phyloP scores from a whole-genome alignment of 2,888 invertebrate species.

The Camponotus fellah region DNA sequence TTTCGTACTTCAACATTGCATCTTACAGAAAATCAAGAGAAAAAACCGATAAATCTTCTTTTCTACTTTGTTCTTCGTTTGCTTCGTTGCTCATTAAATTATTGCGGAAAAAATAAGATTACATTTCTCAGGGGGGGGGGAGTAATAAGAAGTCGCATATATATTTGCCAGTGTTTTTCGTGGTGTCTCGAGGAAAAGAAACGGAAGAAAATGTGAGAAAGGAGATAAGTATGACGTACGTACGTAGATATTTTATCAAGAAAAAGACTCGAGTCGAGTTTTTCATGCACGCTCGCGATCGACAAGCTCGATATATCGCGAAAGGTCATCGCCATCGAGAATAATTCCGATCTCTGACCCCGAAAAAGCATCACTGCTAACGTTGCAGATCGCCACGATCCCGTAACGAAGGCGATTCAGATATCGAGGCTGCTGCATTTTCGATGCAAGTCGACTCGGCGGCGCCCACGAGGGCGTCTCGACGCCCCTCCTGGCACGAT shows the following conservation, averaged over 20 bases:
- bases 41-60: conserved; percentile 25
- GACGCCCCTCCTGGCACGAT: conserved; percentile 66
- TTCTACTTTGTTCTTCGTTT: conserved; percentile 8
- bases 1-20: not conserved
- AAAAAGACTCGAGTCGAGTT: conserved; percentile 65
- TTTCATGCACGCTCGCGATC: conserved; percentile 43
- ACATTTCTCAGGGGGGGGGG: not conserved
- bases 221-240: not conserved
- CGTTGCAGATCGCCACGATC: conserved; percentile 7
- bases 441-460: conserved; percentile 46
- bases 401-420: conserved; percentile 65
- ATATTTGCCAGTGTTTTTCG: conserved; percentile 33
- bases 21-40: not conserved
- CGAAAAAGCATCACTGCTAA: conserved; percentile 21
- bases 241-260: conserved; percentile 55
- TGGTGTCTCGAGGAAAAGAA: not conserved
- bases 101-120: conserved; percentile 45
- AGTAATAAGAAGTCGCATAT: conserved; percentile 8
- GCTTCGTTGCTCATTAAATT: conserved; percentile 25
- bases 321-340: conserved; percentile 35
- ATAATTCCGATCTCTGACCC: not conserved
- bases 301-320: conserved; percentile 52
- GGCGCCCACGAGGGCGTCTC: conserved; percentile 60
- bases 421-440: conserved; percentile 48
- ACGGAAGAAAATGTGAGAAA: not conserved